These are phyloP conservation scores for Corydoras maculifer DNA, from an alignment of 2,113 vertebrate species.

Conservation along the genomic window DNA sequence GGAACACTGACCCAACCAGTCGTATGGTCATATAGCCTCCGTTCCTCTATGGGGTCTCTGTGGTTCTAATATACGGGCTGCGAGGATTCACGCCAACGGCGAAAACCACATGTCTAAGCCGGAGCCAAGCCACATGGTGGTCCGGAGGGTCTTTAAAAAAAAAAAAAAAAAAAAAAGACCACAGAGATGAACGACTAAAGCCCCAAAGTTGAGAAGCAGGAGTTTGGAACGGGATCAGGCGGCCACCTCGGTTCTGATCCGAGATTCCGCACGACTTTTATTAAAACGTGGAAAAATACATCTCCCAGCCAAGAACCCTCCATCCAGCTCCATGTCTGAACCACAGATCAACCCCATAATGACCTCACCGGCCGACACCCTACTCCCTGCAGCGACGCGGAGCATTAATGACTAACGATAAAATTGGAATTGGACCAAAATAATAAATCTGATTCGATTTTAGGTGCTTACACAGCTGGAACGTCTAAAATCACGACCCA, in stretches of 20 bases:
- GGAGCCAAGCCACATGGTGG: constrained; percentile 14
- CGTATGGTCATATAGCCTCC: too few species aligned
- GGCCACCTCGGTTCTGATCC: not conserved
- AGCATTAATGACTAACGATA: not conserved
- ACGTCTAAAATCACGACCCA: too few species aligned
- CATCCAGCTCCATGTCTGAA: too few species aligned
- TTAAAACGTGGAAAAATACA: not conserved
- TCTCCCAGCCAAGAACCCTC: too few species aligned
- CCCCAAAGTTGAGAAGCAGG: not conserved
- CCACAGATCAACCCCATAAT: too few species aligned
- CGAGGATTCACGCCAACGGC: constrained; percentile 11
- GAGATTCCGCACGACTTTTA: not conserved
- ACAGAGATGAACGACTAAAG: not conserved
- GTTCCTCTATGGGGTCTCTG: not conserved
- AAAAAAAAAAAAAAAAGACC: constrained; percentile 11
- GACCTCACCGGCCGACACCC: not conserved
- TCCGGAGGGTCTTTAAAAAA: constrained; percentile 36
- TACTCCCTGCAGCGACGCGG: not conserved
- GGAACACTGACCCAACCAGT: not conserved
- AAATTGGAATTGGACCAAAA: not conserved
- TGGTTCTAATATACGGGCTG: constrained; percentile 23
- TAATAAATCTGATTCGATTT: not conserved
- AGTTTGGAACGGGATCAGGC: not conserved
- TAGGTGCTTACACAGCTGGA: too few species aligned
- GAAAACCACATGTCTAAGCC: constrained; percentile 10